A percentile compares a stretch with the other conserved stretches of the same genome.
These are phyloP conservation scores for Microctonus hyperodae DNA, from an alignment of 2,888 invertebrate genomes.

Conservation along the genomic window DNA sequence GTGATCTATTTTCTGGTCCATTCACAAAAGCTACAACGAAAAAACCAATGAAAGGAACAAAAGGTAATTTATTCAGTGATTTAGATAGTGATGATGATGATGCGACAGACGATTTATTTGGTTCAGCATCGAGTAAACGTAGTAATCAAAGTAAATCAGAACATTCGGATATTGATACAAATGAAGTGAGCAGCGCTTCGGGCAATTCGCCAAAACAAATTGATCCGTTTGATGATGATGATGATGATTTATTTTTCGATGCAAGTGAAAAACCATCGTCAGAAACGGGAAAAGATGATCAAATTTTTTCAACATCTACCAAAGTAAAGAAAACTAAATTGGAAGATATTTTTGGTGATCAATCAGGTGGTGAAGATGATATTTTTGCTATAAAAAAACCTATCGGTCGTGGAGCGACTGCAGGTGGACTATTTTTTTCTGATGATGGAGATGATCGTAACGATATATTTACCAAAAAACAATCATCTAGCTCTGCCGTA, in stretches of 20 bases:
- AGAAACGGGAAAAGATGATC: slow-evolving; percentile 38
- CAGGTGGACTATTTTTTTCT: slow-evolving; percentile 45
- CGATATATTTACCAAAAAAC: slow-evolving; percentile 49
- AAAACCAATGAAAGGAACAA: slow-evolving; percentile 46
- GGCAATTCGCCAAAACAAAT: slow-evolving; percentile 35
- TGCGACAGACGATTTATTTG: slow-evolving; percentile 45
- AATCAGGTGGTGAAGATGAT: slow-evolving; percentile 55
- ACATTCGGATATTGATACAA: slow-evolving; percentile 19
- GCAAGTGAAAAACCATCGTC: slow-evolving; percentile 36
- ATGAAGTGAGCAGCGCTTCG: slow-evolving; percentile 29
- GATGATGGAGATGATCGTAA: slow-evolving; percentile 43
- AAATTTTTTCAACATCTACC: slow-evolving; percentile 30
- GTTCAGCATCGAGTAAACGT: slow-evolving; percentile 31
- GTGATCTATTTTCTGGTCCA: slow-evolving; percentile 53
- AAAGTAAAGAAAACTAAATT: slow-evolving; percentile 44
- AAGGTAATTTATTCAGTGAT: slow-evolving; percentile 51
- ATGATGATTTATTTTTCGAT: slow-evolving; percentile 40
- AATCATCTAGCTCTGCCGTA: slow-evolving; percentile 18
- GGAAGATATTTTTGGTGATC: slow-evolving; percentile 54
- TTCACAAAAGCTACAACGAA: slow-evolving; percentile 44
- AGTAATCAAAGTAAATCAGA: slow-evolving; percentile 29
- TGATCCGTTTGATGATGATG: slow-evolving; percentile 42
- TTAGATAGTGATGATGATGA: slow-evolving; percentile 50
- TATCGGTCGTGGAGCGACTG: slow-evolving; percentile 21
- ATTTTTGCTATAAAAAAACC: slow-evolving; percentile 50